Evolutionary conservation across 2,113 vertebrate genomes (phyloP), one percentile per base, ranked within the genome.

Genomic region (Ia io): DNA sequence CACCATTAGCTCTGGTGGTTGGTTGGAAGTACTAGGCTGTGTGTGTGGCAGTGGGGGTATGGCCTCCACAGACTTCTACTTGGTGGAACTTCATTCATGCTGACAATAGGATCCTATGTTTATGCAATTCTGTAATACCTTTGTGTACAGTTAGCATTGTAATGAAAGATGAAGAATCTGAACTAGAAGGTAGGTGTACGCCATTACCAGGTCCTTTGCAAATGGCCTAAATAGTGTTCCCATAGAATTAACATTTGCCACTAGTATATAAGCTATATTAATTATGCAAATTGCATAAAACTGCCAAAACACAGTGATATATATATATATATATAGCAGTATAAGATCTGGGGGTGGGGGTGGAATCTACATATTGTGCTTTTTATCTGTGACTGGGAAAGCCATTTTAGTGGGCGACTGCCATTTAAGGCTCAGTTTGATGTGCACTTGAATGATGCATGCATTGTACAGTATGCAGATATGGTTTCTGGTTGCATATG

Each of bases 371-470:
- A 97, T 99, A 98, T 98, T 98, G 98, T 99, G 99, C 98, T 98
- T 99, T 98, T 98, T 98, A 97, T 53, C 49, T 51, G 16, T 98
- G 98, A 99, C 98, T 63, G 96, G 98, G 98, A 98, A 98, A 98
- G 98, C 98, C 98, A 98, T 98, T 97, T 98, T 96, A 97, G 98
- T 98, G 97, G 98, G 96, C 96, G 97, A 97, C 98, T 98, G 98
- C 98, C 98, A 97, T 98, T 98, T 92, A 87, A 98, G 97, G 95
- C 94, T 63, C 92, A 95, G 97, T 90, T 97, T 98, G 98, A 98
- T 98, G 98, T 99, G 98, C 98, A 98, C 99, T 98, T 98, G 98
- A 98, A 98, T 98, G 98, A 98, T 97, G 98, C 98, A 98, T 98
- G 98, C 98, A 98, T 97, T 98, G 98, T 98, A 99, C 98, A 98